These are phyloP conservation scores for Nicator chloris DNA, from an alignment of 2,113 vertebrate genomes.

Conservation along the genomic window DNA sequence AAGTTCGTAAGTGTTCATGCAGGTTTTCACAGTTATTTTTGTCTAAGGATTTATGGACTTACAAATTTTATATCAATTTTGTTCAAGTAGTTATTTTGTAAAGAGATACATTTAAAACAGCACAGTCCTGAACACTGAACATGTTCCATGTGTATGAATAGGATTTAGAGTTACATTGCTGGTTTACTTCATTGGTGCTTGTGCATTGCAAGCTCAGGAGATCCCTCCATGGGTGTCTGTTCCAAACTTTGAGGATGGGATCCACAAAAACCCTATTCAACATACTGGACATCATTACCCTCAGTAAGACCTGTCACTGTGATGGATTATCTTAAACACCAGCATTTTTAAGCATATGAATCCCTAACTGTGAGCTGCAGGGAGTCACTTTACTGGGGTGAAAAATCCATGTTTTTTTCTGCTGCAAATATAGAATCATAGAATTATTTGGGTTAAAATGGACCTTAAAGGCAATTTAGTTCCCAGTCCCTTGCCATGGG, in stretches of 20 bases:
- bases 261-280: not conserved
- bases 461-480: not conserved
- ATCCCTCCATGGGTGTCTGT: not conserved
- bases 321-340: not conserved
- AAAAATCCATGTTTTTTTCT: not conserved
- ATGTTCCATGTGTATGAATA: not conserved
- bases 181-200: not conserved
- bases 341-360: not conserved
- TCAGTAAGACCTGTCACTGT: not conserved
- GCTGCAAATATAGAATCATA: not conserved
- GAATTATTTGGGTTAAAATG: not conserved
- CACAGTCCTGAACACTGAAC: not conserved
- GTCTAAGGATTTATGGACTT: not conserved
- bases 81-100: not conserved
- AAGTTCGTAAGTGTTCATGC: not conserved
- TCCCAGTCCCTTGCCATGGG: not conserved
- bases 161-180: not conserved
- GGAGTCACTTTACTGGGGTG: not conserved
- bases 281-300: not conserved
- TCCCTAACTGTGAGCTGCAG: not conserved
- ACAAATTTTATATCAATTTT: not conserved
- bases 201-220: not conserved
- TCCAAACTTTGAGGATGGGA: not conserved
- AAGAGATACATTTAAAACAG: not conserved
- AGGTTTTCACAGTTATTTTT: not conserved